phyloP scores from a whole-genome alignment of 2,113 vertebrate species.

The Sisor rabdophorus region DNA sequence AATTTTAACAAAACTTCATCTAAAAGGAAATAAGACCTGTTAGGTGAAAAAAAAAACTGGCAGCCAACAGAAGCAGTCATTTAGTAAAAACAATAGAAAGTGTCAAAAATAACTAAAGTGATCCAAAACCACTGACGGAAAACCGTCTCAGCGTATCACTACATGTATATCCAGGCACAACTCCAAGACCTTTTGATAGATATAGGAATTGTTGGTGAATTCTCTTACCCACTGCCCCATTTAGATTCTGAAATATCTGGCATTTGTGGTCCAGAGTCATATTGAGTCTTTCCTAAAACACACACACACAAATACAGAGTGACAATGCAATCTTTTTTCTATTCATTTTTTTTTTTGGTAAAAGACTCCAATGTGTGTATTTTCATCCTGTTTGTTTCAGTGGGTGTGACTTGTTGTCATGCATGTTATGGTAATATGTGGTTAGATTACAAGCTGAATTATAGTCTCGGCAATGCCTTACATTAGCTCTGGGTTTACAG shows the following conservation, averaged over 20 bases:
- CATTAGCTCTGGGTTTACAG: background rate
- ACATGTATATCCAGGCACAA: constrained; percentile 4
- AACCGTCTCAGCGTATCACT: background rate
- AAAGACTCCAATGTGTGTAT: constrained; percentile 15
- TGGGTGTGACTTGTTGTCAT: constrained; percentile 32
- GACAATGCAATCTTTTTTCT: background rate
- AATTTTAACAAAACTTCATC: constrained; percentile 95
- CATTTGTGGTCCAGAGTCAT: constrained; percentile 96
- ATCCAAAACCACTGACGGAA: background rate
- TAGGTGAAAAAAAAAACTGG: background rate
- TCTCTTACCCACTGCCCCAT: constrained; percentile 87
- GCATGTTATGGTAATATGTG: constrained; percentile 25
- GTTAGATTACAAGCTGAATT: constrained; percentile 35
- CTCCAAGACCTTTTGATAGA: background rate
- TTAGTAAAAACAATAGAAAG: constrained; percentile 13
- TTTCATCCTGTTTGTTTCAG: constrained; percentile 40
- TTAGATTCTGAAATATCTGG: constrained; percentile 92
- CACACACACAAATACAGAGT: constrained; percentile 14
- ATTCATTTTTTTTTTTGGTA: background rate
- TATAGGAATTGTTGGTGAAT: constrained; percentile 18
- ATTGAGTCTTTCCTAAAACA: constrained; percentile 80
- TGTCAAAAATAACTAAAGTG: background rate
- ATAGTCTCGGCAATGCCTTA: background rate
- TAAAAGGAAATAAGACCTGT: constrained; percentile 58
- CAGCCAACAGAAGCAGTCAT: background rate